A percentile compares a stretch with the other conserved stretches of the same genome.
Evolutionary conservation across 2,797 vertebrate species (phyloP).

Genomic region (Yasuhikotakia modesta): DNA sequence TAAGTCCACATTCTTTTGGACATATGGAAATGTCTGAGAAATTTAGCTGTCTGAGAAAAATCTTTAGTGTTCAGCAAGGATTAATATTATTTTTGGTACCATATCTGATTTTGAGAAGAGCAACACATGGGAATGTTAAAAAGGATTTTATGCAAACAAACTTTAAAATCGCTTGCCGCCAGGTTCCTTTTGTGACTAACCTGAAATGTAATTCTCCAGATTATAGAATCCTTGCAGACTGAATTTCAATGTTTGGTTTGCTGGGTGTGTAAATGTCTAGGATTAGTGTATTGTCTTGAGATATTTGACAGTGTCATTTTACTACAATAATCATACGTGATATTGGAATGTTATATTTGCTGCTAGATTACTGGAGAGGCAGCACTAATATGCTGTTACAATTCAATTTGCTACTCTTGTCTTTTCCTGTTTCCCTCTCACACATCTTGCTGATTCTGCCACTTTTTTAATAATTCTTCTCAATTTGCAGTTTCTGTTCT

Average conservation of each 20-base stretch:
- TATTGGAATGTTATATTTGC: not conserved
- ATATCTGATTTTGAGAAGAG: conserved; percentile 27
- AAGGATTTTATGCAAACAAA: conserved; percentile 45
- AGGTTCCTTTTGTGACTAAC: conserved; percentile 9
- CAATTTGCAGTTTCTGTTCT: not conserved
- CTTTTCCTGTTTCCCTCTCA: not conserved
- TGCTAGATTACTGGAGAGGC: not conserved
- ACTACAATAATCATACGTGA: conserved; percentile 11
- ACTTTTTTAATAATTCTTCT: not conserved
- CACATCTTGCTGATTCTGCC: not conserved
- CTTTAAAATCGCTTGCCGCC: not conserved
- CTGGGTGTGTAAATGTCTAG: not conserved
- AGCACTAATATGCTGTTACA: not conserved
- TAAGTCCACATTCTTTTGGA: conserved; percentile 3
- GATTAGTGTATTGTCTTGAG: not conserved
- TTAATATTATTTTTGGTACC: conserved; percentile 35
- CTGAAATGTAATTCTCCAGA: conserved; percentile 3
- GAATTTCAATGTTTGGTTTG: conserved; percentile 1
- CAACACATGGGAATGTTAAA: conserved; percentile 28
- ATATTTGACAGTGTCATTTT: not conserved
- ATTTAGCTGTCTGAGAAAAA: conserved; percentile 5
- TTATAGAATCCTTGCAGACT: not conserved
- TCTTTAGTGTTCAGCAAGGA: conserved; percentile 27
- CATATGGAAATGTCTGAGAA: conserved; percentile 48
- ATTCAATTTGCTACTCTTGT: not conserved